Evolutionary conservation across 1,140 invertebrate genomes (phyloP), one percentile per base, ranked within the genome.

Genomic region (Pseudachorutes palmiensis): DNA sequence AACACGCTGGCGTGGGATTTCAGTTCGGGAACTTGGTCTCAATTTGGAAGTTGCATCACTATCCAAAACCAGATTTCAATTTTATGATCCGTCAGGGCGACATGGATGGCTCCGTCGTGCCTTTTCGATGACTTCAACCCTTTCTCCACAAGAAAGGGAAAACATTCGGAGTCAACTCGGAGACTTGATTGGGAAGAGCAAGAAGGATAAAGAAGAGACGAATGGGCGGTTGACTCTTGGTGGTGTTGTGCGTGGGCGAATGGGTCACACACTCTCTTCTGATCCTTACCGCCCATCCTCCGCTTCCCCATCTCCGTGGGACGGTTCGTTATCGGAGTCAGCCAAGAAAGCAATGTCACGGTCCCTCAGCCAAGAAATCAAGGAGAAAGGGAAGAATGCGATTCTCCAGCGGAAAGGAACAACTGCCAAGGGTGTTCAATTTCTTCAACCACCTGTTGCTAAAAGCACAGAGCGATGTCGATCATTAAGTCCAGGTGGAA

Each of bases 1-100:
- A 77, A 88, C 89, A 28, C 79, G 89, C n/a, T 91, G 89, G 90
- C 79, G 89, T 31, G 89, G 89, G 19, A 87, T 81, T 71, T 90
- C 89, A 3, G 89, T 92, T 0, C 82, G 85, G 3, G 88, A 89
- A 79, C 80, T 90, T 55, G 88, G 87, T 2, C 84, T 82, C 70
- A 85, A 80, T 62, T 84, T 90, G 66, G 70, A 74, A 69, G 70
- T 74, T 5, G 61, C 57, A 33, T 64, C 70, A 29, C 57, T 71
- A 31, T 64, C 64, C 2, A 74, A 74, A 62, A 36, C 33, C 3
- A 41, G 57, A n/a, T 61, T 31, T 24, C 33, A 69, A 29, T 63
- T 59, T 26, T 65, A 63, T 31, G 48, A 36, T 33, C 30, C 55
- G 5, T 41, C 51, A 26, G 49, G n/a, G 31, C 28, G 66, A 2